Conservation (phyloP, 1,140 invertebrate species). For the Caenorhabditis briggsae region DNA sequence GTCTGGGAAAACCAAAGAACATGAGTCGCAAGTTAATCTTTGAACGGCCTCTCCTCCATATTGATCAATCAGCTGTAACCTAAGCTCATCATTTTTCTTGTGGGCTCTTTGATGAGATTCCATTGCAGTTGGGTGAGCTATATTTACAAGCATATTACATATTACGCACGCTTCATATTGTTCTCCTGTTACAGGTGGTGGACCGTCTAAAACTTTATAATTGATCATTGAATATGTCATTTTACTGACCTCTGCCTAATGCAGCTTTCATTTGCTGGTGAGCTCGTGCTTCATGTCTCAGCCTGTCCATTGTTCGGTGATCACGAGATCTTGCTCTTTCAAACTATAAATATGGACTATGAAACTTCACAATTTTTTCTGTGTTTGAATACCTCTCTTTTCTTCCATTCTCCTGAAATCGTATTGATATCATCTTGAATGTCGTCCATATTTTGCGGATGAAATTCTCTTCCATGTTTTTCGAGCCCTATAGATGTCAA, state of each 20-base stretch:
- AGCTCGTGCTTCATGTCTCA: constrained; percentile 14
- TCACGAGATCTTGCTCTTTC: neutral
- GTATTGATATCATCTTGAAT: constrained; percentile 52
- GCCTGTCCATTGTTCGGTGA: neutral
- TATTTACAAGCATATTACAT: constrained; percentile 65
- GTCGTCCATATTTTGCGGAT: constrained; percentile 62
- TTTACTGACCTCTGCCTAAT: neutral
- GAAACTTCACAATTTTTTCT: too few relatives aligned
- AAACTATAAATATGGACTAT: constrained; percentile 2
- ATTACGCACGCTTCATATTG: constrained; percentile 64
- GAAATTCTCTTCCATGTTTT: constrained; percentile 54
- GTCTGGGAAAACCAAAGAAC: constrained; percentile 66
- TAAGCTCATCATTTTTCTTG: constrained; percentile 68
- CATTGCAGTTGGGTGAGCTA: constrained; percentile 66
- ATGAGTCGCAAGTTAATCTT: constrained; percentile 64
- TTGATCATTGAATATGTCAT: neutral
- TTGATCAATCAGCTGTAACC: constrained; percentile 49
- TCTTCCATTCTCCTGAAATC: constrained; percentile 64
- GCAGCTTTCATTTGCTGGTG: constrained; percentile 28
- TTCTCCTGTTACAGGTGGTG: neutral
- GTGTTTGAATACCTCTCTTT: constrained; percentile 45
- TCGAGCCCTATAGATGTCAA: constrained; percentile 63
- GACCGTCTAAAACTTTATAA: neutral
- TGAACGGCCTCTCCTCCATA: constrained; percentile 62
- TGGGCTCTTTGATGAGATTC: constrained; percentile 66